Evolutionary conservation across 2,888 invertebrate species (phyloP), one percentile per base, ranked within the genome.

Genomic region (Spisula solida): DNA sequence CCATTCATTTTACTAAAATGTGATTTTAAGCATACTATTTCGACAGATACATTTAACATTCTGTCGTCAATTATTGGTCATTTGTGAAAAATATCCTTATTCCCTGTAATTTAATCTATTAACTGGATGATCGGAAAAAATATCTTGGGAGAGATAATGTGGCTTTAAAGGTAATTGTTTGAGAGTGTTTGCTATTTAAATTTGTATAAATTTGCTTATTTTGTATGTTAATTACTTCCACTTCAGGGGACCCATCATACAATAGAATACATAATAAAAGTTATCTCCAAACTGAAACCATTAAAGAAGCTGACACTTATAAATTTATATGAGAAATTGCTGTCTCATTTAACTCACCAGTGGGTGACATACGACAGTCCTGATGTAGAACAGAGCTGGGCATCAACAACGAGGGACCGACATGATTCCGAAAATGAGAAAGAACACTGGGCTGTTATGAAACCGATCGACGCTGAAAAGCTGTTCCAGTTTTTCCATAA

Each of bases 221-320:
- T 60, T 60, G 10, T 41, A 60, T 60, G 25, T n/a, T n/a, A 20
- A 31, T 75, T 75, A n/a, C n/a, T 16, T 66, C 8, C 60, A 51
- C 88, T 88, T 18, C 87, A 98, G 98, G 98, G 97, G 94, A 97
- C 97, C 91, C 97, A 97, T 88, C 98, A 97, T 95, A 97, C 98
- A 0, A 95, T 98, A n/a, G 98, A 98, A 95, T 98, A 98, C 96
- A 95, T 98, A 12, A 96, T 98, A 16, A 97, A 98, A 91, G 98
- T 98, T 95, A 96, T 98, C 51, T 97, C 97, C 12, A 97, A 98
- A 86, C 96, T 98, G 2, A 97, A 98, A 66, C 98, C 98, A 0
- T 97, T 98, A 88, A 97, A 97, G 4, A 97, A 97, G 51, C 97
- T 97, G 89, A 97, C 97, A 90, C 97, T 97, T 94, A 97, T 97